Percentiles rank a stretch among this genome's conserved stretches.
Evolutionary conservation across 2,888 invertebrate genomes (phyloP).

Genomic region (Brachyopa scutellaris): DNA sequence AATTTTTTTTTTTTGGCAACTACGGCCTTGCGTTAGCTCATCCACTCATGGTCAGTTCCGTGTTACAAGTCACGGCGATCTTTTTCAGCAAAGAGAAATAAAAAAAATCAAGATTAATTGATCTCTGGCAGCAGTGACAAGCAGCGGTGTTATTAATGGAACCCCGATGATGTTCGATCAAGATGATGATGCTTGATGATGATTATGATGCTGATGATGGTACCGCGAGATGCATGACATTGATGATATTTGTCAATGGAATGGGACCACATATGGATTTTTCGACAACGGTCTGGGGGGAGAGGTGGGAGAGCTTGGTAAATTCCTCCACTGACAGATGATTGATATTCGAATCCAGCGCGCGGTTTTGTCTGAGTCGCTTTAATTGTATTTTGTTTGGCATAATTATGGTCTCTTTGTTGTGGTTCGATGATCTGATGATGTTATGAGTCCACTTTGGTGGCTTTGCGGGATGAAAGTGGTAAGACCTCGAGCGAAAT

Average conservation of each 20-base stretch:
- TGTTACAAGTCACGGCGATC: conserved; percentile 37
- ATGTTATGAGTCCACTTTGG: conserved; percentile 10
- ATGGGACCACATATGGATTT: conserved; percentile 60
- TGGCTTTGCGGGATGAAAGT: not conserved
- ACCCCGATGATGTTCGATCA: conserved; percentile 58
- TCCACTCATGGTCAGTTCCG: conserved; percentile 61
- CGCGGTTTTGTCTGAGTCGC: conserved; percentile 44
- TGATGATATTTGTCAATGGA: conserved; percentile 70
- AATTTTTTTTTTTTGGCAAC: conserved; percentile 30
- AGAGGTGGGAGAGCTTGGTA: conserved; percentile 6
- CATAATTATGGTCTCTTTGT: conserved; percentile 65
- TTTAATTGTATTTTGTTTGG: conserved; percentile 60
- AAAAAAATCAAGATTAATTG: conserved; percentile 59
- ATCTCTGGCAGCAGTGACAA: conserved; percentile 60
- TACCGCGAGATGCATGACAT: conserved; percentile 62
- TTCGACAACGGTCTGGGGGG: not conserved
- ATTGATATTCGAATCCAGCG: conserved; percentile 55
- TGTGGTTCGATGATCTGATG: conserved; percentile 64
- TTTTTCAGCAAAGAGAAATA: conserved; percentile 1
- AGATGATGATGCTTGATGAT: conserved; percentile 42
- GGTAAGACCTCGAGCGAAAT: not conserved
- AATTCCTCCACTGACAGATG: conserved; percentile 63
- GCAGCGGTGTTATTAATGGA: conserved; percentile 68
- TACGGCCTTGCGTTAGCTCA: conserved; percentile 20
- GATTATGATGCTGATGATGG: conserved; percentile 38